Evolutionary conservation across 2,113 vertebrate genomes (phyloP), one percentile per base, ranked within the genome.

Genomic region (Danionella cerebrum): DNA sequence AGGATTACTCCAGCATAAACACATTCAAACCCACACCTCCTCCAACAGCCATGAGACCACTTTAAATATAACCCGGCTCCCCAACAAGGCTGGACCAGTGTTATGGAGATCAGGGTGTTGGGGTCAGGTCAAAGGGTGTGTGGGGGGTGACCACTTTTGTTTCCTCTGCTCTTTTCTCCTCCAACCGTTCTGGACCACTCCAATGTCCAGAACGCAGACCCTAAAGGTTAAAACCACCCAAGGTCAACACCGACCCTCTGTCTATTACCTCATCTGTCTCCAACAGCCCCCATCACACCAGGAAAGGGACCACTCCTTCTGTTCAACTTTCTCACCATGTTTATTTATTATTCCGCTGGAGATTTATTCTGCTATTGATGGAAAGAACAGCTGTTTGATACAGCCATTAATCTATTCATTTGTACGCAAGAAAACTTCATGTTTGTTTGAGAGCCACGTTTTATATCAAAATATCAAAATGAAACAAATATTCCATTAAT

Each of bases 81-180:
- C 59, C 58, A 73, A 65, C 48, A 74, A 70, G 68, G 73, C 52
- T 42, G 13, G 18, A 19, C 44, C 71, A 82, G 78, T 87, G 83
- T 87, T 83, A 89, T 90, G 87, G 82, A 88, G 80, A 90, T 88
- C 74, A 85, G 80, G 76, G 75, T 84, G 74, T 80, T 73, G 79
- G 77, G 83, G 82, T 87, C 82, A 83, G 77, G 80, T 82, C 82
- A 82, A 55, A 71, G 76, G 71, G 70, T 72, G 42, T 33, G 65
- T 65, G 69, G 66, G 48, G 71, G 51, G 66, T 60, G 71, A 52
- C 31, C 63, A 67, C 52, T 65, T 77, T 80, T 80, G 75, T 79
- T 52, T 63, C 58, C 5, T 68, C 44, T 38, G 63, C 75, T 81
- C 76, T 75, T 58, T 64, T 38, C 27, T 65, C 14, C 27, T 62